A percentile compares a stretch with the other conserved stretches of the same genome.
These are phyloP conservation scores for Drosophila ercepeae DNA, from an alignment of 1,140 invertebrate genomes.

Conservation along the genomic window DNA sequence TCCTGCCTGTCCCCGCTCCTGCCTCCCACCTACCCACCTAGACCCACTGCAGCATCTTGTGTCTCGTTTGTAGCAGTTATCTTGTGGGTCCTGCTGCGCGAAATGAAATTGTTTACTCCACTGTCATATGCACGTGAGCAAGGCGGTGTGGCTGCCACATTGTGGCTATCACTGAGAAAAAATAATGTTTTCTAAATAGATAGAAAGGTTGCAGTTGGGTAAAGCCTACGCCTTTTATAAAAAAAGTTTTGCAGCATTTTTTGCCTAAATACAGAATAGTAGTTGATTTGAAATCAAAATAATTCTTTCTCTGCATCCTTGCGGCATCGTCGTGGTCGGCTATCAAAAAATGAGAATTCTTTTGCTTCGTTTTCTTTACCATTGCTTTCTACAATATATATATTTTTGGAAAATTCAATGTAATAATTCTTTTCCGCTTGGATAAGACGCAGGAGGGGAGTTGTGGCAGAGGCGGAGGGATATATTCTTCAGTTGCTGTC, in stretches of 20 bases:
- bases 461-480: neutral
- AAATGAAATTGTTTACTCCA: conserved; percentile 82
- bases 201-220: too few relatives aligned
- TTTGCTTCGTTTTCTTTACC: conserved; percentile 46
- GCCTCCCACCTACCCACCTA: neutral
- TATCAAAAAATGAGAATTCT: conserved; percentile 79
- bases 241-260: too few relatives aligned
- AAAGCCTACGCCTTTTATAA: too few relatives aligned
- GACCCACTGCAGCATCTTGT: conserved; percentile 72
- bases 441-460: conserved; percentile 48
- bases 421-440: conserved; percentile 83
- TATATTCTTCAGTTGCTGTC: conserved; percentile 37
- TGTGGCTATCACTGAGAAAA: neutral
- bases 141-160: conserved; percentile 40
- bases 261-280: too few relatives aligned
- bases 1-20: conserved; percentile 5
- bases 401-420: conserved; percentile 68
- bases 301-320: conserved; percentile 16
- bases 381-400: conserved; percentile 26
- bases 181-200: too few relatives aligned
- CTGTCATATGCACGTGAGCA: conserved; percentile 78
- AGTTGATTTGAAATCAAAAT: neutral
- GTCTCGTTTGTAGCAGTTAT: conserved; percentile 79
- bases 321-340: conserved; percentile 48
- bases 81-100: conserved; percentile 71